phyloP scores from a whole-genome alignment of 2,113 vertebrate species.

The Microtus ochrogaster region DNA sequence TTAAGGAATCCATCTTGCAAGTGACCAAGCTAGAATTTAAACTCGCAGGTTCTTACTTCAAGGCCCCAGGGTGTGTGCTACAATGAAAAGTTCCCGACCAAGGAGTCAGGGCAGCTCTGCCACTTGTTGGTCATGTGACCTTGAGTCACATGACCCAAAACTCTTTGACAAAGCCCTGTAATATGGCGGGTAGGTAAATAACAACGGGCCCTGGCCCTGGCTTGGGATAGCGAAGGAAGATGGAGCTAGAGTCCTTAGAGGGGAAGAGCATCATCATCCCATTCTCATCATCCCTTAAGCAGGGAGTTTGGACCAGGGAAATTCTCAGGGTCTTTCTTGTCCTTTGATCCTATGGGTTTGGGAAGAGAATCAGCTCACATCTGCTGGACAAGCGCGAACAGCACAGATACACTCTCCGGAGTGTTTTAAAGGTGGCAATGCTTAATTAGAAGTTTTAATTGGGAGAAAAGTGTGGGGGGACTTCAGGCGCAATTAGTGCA shows the following conservation, averaged over 20 bases:
- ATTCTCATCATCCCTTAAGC: background rate
- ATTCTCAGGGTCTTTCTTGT: background rate
- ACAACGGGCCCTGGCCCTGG: background rate
- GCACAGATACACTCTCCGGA: background rate
- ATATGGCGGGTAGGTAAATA: background rate
- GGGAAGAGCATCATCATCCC: too few species aligned
- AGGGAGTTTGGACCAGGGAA: background rate
- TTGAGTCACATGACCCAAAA: background rate
- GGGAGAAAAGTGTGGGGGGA: conserved; percentile 26
- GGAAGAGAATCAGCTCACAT: background rate
- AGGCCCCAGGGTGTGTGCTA: background rate
- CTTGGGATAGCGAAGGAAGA: background rate
- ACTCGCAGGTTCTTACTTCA: background rate
- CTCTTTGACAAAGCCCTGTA: background rate
- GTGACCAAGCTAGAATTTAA: background rate
- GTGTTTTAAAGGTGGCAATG: conserved; percentile 39
- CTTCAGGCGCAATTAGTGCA: conserved; percentile 52
- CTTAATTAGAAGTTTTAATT: conserved; percentile 69
- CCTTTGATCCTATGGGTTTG: background rate
- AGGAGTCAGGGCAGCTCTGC: background rate
- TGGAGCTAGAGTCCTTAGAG: background rate
- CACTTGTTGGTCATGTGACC: background rate
- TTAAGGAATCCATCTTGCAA: background rate
- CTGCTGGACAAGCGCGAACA: background rate
- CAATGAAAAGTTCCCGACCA: background rate